Evolutionary conservation across 2,888 invertebrate genomes (phyloP).

Genomic region (Ferdinandea cuprea): DNA sequence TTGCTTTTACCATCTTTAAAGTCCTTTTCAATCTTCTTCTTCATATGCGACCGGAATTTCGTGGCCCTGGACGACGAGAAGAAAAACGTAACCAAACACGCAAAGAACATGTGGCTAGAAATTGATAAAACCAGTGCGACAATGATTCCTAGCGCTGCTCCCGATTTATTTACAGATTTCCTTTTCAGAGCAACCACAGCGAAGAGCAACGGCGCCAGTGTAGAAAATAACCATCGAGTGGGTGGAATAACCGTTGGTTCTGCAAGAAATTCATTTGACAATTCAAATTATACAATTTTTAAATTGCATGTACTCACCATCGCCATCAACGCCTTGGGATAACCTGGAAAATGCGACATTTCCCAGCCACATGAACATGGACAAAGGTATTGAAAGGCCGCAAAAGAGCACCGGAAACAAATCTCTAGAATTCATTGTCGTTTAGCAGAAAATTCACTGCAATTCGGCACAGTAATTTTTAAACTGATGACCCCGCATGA

Average conservation of each 20-base stretch:
- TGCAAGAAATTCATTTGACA: conserved; percentile 56
- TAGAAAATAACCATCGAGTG: conserved; percentile 82
- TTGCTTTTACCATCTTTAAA: conserved; percentile 89
- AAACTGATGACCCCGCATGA: conserved; percentile 46
- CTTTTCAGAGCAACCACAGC: conserved; percentile 87
- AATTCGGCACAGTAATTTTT: not conserved
- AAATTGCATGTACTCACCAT: conserved; percentile 83
- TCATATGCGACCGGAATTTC: conserved; percentile 87
- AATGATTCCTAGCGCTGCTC: conserved; percentile 88
- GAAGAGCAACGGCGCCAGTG: conserved; percentile 85
- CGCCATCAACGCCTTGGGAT: conserved; percentile 84
- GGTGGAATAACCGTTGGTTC: conserved; percentile 80
- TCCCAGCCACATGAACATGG: conserved; percentile 89
- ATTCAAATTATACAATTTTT: not conserved
- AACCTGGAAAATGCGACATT: conserved; percentile 88
- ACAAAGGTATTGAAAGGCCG: conserved; percentile 89
- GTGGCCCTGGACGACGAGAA: conserved; percentile 91
- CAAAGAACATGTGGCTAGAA: conserved; percentile 90
- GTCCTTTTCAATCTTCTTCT: conserved; percentile 89
- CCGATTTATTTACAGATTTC: conserved; percentile 88
- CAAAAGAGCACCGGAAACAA: conserved; percentile 86
- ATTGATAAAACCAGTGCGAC: conserved; percentile 91
- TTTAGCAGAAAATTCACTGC: not conserved
- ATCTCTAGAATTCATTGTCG: conserved; percentile 58
- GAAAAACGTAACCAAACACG: conserved; percentile 90